A percentile compares a stretch with the other conserved stretches of the same genome.
phyloP scores from a whole-genome alignment of 1,140 invertebrate genomes.

The Pseudomyrmex sp. region DNA sequence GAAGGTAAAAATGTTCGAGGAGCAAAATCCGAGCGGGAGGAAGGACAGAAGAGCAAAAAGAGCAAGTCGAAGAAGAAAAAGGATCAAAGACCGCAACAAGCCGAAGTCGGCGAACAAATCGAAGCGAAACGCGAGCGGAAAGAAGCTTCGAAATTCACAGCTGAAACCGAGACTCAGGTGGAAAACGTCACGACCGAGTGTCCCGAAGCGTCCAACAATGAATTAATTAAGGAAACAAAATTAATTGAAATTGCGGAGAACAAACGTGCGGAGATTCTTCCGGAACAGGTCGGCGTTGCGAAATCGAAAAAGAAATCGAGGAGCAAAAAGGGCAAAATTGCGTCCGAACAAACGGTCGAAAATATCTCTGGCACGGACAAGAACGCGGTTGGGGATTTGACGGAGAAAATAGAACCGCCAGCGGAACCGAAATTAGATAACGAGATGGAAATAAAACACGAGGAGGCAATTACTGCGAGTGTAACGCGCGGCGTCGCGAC shows the following conservation, averaged over 20 bases:
- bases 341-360: not conserved
- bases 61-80: slow-evolving; percentile 59
- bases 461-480: not conserved
- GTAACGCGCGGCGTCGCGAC: not conserved
- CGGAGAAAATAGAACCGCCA: slow-evolving; percentile 12
- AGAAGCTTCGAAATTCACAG: not conserved
- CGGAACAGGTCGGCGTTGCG: not conserved
- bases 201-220: slow-evolving; percentile 14
- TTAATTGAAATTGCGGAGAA: slow-evolving; percentile 18
- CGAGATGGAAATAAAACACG: slow-evolving; percentile 13
- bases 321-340: slow-evolving; percentile 40
- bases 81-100: not conserved
- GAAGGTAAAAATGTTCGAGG: slow-evolving; percentile 22
- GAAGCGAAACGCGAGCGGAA: not conserved
- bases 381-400: slow-evolving; percentile 8
- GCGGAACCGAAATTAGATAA: slow-evolving; percentile 22
- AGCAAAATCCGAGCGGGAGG: slow-evolving; percentile 20
- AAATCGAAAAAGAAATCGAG: slow-evolving; percentile 62
- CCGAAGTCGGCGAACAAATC: not conserved
- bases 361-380: not conserved
- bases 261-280: not conserved
- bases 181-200: slow-evolving; percentile 1
- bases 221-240: not conserved
- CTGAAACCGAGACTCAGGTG: not conserved
- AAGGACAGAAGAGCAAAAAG: slow-evolving; percentile 18